phyloP scores from a whole-genome alignment of 92 coral and sea anemone genomes.

The Phymanthus crucifer region DNA sequence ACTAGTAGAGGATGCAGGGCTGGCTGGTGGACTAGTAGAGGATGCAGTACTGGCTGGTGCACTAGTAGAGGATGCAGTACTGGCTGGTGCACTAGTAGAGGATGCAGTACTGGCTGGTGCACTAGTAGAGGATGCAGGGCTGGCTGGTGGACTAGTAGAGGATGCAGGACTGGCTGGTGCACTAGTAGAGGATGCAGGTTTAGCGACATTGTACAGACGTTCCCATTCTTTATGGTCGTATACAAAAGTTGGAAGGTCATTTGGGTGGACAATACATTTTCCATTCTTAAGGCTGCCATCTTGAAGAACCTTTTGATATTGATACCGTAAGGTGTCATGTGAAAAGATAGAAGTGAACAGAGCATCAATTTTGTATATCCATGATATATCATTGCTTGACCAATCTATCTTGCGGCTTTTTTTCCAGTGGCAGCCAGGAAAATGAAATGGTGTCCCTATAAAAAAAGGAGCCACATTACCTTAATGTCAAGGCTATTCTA shows the following conservation, averaged over 20 bases:
- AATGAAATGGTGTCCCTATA: constrained; percentile 2
- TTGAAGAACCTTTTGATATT: constrained; percentile 3
- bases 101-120: not conserved
- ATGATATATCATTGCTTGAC: not conserved
- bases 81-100: not conserved
- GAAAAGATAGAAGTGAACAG: not conserved
- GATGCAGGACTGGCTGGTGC: not conserved
- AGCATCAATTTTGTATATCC: constrained; percentile 1
- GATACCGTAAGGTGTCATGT: constrained; percentile 2
- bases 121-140: not conserved
- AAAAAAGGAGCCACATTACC: not conserved
- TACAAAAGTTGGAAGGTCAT: constrained; percentile 1
- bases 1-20: not conserved
- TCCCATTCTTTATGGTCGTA: not conserved
- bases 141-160: not conserved
- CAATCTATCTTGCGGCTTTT: not conserved
- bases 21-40: not conserved
- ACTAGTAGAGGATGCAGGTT: not conserved
- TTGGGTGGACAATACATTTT: constrained; percentile 5
- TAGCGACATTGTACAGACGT: not conserved
- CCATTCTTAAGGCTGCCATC: constrained; percentile 2
- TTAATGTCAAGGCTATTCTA: not conserved
- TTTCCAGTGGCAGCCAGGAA: not conserved
- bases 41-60: not conserved
- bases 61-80: not conserved